Percentiles rank a stretch among this genome's conserved stretches.
Evolutionary conservation across 2,888 invertebrate genomes (phyloP).

Genomic region (Synergus umbraculus): DNA sequence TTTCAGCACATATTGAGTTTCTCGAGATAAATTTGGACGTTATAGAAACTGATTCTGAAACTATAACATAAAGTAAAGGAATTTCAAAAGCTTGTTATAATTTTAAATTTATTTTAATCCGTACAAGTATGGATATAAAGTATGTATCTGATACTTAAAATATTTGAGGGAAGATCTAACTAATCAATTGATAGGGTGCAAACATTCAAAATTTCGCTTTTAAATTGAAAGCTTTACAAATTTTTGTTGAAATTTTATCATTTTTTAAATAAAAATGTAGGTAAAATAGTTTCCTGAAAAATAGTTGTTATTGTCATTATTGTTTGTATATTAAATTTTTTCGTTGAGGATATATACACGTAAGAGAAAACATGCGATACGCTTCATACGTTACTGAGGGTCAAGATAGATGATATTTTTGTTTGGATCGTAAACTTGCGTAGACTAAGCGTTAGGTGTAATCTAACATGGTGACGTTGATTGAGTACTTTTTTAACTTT

Average conservation of each 20-base stretch:
- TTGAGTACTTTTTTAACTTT: constrained; percentile 31
- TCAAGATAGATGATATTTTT: constrained; percentile 23
- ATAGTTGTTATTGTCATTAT: not conserved
- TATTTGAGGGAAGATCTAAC: no score
- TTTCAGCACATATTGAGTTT: not conserved
- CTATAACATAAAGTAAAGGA: not conserved
- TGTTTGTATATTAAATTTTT: not conserved
- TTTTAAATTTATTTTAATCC: not conserved
- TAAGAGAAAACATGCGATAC: not conserved
- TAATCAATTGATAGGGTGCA: no score
- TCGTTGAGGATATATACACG: not conserved
- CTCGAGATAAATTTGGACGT: not conserved
- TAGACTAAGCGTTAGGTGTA: constrained; percentile 1
- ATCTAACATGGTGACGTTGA: constrained; percentile 20
- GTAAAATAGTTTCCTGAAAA: not conserved
- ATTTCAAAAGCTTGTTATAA: not conserved
- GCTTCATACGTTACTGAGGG: not conserved
- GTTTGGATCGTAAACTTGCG: constrained; percentile 2
- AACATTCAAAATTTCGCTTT: no score
- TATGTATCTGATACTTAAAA: no score
- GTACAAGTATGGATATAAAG: not conserved
- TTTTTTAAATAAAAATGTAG: no score
- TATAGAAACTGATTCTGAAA: not conserved
- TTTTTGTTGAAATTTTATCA: no score
- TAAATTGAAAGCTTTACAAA: no score